A percentile compares a stretch with the other conserved stretches of the same genome.
Conservation (phyloP, 1,140 invertebrate genomes). For the Heliothis virescens region DNA sequence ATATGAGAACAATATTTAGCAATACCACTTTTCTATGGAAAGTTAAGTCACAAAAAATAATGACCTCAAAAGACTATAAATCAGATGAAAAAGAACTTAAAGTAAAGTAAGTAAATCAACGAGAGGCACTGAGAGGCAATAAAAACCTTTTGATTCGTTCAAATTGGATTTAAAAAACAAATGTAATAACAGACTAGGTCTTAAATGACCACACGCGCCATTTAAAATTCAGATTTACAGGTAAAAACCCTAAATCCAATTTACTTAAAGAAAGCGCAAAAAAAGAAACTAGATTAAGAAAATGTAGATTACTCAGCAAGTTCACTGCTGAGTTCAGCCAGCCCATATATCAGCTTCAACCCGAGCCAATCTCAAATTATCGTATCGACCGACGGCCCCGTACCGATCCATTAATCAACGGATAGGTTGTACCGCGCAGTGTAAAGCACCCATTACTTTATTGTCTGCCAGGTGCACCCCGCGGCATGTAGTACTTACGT, state of each 20-base stretch:
- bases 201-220: too few species aligned
- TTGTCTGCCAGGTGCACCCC: constrained; percentile 58
- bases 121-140: too few species aligned
- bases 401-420: constrained; percentile 60
- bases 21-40: too few species aligned
- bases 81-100: not conserved
- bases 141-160: too few species aligned
- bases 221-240: not conserved
- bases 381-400: constrained; percentile 46
- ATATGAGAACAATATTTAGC: too few species aligned
- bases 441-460: constrained; percentile 56
- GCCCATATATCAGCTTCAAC: constrained; percentile 37
- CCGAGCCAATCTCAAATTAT: constrained; percentile 51
- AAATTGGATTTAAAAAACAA: too few species aligned
- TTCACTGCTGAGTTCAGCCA: constrained; percentile 34
- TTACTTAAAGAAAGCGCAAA: not conserved
- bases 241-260: constrained; percentile 3
- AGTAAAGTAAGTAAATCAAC: not conserved
- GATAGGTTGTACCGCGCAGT: constrained; percentile 54
- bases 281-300: constrained; percentile 25
- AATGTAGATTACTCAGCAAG: constrained; percentile 45
- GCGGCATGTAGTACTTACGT: not conserved
- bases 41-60: not conserved
- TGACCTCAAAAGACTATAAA: not conserved
- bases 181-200: too few species aligned